A percentile compares a stretch with the other conserved stretches of the same genome.
Conservation (phyloP, 2,113 vertebrate genomes). For the Clarias magur region DNA sequence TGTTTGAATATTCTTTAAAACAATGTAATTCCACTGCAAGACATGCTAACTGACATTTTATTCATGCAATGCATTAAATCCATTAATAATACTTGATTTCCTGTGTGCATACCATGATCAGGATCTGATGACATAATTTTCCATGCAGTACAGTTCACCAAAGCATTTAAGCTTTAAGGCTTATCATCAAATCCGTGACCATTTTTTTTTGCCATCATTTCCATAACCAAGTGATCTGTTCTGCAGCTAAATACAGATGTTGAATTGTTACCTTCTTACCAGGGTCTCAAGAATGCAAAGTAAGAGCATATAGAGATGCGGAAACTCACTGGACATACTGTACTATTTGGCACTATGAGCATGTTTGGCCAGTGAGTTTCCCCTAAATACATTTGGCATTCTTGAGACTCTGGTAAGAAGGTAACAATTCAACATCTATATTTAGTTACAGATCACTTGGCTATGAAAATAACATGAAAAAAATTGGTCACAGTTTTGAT, state of each 20-base stretch:
- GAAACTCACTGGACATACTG: no score
- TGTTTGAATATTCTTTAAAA: no score
- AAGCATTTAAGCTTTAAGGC: not conserved
- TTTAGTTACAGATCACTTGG: not conserved
- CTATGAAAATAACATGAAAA: not conserved
- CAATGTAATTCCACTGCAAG: no score
- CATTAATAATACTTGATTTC: not conserved
- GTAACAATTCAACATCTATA: not conserved
- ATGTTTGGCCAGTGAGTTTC: not conserved
- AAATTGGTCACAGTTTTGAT: not conserved
- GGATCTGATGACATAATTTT: not conserved
- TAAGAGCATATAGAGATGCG: no score
- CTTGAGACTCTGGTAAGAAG: not conserved
- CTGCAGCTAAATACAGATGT: no score
- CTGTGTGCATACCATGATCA: not conserved
- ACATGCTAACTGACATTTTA: no score
- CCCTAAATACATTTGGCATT: no score
- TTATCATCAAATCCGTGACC: not conserved
- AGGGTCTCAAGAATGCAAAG: no score
- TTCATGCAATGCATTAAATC: no score
- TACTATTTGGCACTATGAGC: not conserved
- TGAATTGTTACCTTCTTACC: no score
- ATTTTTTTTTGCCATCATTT: no score
- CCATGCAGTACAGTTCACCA: not conserved
- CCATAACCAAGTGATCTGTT: no score